Evolutionary conservation across 2,113 vertebrate genomes (phyloP).

Genomic region (Calidris pygmaea): DNA sequence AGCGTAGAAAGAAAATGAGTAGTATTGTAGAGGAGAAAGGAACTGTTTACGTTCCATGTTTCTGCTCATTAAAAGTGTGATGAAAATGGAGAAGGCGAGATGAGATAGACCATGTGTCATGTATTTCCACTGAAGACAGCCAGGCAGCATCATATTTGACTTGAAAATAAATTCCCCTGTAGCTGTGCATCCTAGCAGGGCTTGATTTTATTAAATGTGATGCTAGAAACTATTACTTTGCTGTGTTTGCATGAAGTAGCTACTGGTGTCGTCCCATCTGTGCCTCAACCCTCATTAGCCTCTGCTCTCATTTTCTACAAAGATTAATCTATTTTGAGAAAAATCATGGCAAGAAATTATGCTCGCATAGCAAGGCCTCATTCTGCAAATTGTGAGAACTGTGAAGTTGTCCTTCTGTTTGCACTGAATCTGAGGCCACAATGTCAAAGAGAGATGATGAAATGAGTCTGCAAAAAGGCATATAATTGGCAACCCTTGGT

Average conservation of each 20-base stretch:
- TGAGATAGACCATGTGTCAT: not conserved
- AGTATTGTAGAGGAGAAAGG: not conserved
- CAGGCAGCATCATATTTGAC: not conserved
- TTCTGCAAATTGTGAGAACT: not conserved
- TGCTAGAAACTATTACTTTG: not conserved
- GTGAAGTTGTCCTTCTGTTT: not conserved
- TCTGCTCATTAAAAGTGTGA: not conserved
- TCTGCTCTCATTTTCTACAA: constrained; percentile 10
- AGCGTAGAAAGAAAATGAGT: not conserved
- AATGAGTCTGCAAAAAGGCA: not conserved
- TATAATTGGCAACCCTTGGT: not conserved
- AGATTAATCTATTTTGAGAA: constrained; percentile 30
- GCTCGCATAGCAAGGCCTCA: not conserved
- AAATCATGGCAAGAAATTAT: not conserved
- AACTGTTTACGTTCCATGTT: not conserved
- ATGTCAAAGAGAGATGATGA: not conserved
- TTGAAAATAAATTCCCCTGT: not conserved
- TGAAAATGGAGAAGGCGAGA: not conserved
- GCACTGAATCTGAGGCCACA: not conserved
- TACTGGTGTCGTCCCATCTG: constrained; percentile 27
- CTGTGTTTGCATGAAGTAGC: not conserved
- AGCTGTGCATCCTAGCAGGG: not conserved
- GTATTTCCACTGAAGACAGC: not conserved
- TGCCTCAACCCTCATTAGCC: constrained; percentile 32
- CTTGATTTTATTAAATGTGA: not conserved